Evolutionary conservation across 2,888 invertebrate genomes (phyloP), one percentile per base, ranked within the genome.

Genomic region (Eupithecia subfuscata): DNA sequence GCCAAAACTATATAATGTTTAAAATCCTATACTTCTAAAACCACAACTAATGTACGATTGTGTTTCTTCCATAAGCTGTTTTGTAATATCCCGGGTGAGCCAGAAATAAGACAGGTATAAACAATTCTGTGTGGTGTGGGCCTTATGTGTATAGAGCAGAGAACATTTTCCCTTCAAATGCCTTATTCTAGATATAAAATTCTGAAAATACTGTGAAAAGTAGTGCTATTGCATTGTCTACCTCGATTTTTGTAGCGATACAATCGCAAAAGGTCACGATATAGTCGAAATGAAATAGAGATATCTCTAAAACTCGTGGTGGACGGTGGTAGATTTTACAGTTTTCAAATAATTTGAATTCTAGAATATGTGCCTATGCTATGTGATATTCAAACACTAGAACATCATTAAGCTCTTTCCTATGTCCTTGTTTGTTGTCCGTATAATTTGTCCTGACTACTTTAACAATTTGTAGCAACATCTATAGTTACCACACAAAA

Each of bases 31-130:
- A 16, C 18, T 65, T 37, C 40, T 43, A 52, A 30, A 70, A 69
- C 40, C 45, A 71, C 70, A 63, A 74, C 76, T 68, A 75, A 76
- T 74, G 69, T 81, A 73, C 79, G 77, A 78, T 77, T 77, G 60
- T 75, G 25, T 77, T 74, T 78, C 45, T 77, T 77, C 45, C 77
- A 77, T 77, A 82, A 94, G 94, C 91, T 94, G 82, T 94, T 87
- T 92, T 94, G 92, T 90, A 90, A 90, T 87, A 75, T 91, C 76
- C 86, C 86, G 81, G 93, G 94, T 81, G 94, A 94, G 77, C 94
- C 92, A 79, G 91, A 92, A 82, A 93, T 94, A 65, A 84, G 87
- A 69, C 94, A 94, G 94, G 94, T 93, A 94, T 78, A 75, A 52
- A 73, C 71, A 37, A 34, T 52, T 52, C 43, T 16, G 30, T 75